Evolutionary conservation across 2,888 invertebrate species (phyloP).

Genomic region (Bedellia somnulentella): DNA sequence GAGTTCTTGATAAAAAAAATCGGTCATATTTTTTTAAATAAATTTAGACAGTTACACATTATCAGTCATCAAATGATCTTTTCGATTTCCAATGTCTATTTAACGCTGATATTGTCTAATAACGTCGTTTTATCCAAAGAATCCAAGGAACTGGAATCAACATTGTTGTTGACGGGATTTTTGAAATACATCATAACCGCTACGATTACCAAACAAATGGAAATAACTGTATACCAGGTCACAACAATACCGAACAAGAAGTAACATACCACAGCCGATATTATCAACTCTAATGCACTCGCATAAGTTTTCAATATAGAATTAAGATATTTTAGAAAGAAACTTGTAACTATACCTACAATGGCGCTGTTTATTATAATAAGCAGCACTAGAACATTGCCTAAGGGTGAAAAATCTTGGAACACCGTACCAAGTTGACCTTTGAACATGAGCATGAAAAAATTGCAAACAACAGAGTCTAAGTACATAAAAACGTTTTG

Average conservation of each 20-base stretch:
- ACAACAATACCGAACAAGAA: conserved; percentile 84
- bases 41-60: too few species aligned
- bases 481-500: conserved; percentile 96
- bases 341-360: conserved; percentile 91
- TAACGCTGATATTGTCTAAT: too few species aligned
- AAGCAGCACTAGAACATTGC: conserved; percentile 71
- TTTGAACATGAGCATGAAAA: conserved; percentile 68
- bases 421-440: conserved; percentile 68
- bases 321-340: conserved; percentile 90
- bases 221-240: conserved; percentile 76
- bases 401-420: conserved; percentile 56
- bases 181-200: conserved; percentile 87
- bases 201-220: conserved; percentile 80
- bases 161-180: too few species aligned
- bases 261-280: conserved; percentile 88
- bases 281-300: conserved; percentile 86
- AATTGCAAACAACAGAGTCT: conserved; percentile 91
- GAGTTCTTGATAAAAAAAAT: too few species aligned
- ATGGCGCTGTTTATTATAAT: conserved; percentile 88
- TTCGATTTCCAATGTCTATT: too few species aligned
- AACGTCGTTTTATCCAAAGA: too few species aligned
- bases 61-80: too few species aligned
- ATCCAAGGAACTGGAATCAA: too few species aligned
- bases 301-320: conserved; percentile 96
- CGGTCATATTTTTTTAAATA: too few species aligned